These are phyloP conservation scores for Melanostigma gelatinosum DNA, from an alignment of 2,113 vertebrate genomes.

Conservation along the genomic window DNA sequence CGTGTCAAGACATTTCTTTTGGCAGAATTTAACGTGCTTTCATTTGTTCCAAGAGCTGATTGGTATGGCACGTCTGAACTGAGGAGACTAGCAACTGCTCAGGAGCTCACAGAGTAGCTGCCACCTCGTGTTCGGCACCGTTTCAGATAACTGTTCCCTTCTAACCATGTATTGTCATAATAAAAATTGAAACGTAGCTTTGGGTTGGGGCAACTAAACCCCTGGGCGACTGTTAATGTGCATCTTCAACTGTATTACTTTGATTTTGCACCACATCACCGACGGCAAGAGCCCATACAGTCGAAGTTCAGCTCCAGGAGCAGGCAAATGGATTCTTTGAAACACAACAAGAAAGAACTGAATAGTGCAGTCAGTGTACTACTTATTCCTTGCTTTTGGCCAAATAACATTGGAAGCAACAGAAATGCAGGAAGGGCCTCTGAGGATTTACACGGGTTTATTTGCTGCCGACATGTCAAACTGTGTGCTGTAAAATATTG, in stretches of 20 bases:
- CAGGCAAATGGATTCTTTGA: slow-evolving; percentile 49
- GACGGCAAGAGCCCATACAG: not conserved
- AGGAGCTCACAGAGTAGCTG: not conserved
- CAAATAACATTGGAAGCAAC: slow-evolving; percentile 54
- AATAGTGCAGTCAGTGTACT: not conserved
- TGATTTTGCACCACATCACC: slow-evolving; percentile 42
- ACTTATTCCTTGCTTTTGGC: slow-evolving; percentile 52
- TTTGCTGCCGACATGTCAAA: slow-evolving; percentile 66
- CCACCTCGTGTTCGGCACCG: not conserved
- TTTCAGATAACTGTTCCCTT: slow-evolving; percentile 4
- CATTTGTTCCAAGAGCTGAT: slow-evolving; percentile 9
- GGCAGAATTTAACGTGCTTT: slow-evolving; percentile 17
- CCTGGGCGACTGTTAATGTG: not conserved
- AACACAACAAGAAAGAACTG: slow-evolving; percentile 31
- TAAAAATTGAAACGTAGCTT: slow-evolving; percentile 9
- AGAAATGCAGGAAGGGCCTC: slow-evolving; percentile 50
- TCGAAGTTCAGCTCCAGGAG: slow-evolving; percentile 33
- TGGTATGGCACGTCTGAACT: not conserved
- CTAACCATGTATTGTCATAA: not conserved
- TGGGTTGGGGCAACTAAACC: not conserved
- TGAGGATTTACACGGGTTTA: slow-evolving; percentile 50
- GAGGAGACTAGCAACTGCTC: not conserved
- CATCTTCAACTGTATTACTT: slow-evolving; percentile 33
- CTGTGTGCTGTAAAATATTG: slow-evolving; percentile 56
- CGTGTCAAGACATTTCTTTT: slow-evolving; percentile 5